Percentiles rank a stretch among this genome's conserved stretches.
phyloP scores from a whole-genome alignment of 2,797 vertebrate genomes.

The Arctocebus calabarensis region DNA sequence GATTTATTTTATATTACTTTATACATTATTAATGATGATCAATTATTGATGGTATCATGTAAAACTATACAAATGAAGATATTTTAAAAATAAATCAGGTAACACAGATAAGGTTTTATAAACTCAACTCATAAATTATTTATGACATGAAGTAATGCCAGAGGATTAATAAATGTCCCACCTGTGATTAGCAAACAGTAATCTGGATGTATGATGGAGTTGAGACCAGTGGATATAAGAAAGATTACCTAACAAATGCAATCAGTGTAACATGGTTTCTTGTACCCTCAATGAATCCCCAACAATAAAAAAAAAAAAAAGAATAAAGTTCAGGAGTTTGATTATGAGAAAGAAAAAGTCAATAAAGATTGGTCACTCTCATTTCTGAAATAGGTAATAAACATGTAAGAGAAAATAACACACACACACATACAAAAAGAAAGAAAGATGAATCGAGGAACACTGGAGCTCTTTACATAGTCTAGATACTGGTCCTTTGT shows the following conservation, averaged over 20 bases:
- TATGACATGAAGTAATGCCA: not conserved
- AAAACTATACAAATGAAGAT: not conserved
- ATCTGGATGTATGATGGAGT: not conserved
- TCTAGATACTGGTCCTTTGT: not conserved
- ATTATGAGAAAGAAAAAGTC: too few relatives aligned
- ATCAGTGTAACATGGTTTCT: too few relatives aligned
- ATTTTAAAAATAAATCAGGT: not conserved
- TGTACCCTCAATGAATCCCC: too few relatives aligned
- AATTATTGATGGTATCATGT: not conserved
- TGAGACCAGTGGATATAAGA: not conserved
- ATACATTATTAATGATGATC: not conserved
- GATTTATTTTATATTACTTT: slow-evolving; percentile 1
- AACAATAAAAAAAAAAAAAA: too few relatives aligned
- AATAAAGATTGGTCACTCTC: too few relatives aligned
- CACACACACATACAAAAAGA: too few relatives aligned
- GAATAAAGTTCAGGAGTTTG: too few relatives aligned
- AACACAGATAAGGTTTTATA: not conserved
- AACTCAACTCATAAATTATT: not conserved
- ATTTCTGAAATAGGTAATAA: too few relatives aligned
- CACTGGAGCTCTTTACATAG: not conserved
- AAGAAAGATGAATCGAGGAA: not conserved
- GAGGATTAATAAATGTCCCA: not conserved
- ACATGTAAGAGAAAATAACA: too few relatives aligned
- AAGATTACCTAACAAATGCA: too few relatives aligned
- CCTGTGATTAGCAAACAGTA: not conserved